Evolutionary conservation across 2,888 invertebrate genomes (phyloP), one percentile per base, ranked within the genome.

Genomic region (Nymphalis urticae): DNA sequence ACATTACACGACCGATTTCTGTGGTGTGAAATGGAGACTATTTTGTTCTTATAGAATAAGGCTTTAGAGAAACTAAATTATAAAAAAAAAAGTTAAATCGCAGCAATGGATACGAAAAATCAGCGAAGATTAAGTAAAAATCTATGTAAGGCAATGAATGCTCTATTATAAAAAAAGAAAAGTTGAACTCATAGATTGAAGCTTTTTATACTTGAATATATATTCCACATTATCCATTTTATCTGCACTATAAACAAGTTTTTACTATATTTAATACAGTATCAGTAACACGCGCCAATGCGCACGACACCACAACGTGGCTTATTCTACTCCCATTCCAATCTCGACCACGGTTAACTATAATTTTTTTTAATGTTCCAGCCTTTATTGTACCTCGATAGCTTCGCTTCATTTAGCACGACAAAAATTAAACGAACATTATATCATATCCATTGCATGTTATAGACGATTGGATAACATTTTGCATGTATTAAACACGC

Each of bases 321-420:
- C 72, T 79, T 79, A 79, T 79, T 79, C 76, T 77, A 75, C 73
- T 75, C 77, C 72, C 77, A 76, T 76, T 77, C 77, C 77, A 78
- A 79, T 78, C 76, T 77, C 75, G 71, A 76, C 73, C 75, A 73
- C 75, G 74, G 73, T 72, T 76, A 77, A 76, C 76, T 72, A 79
- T 75, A 72, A 73, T 73, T 78, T 78, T 21, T 78, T 79, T 76
- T 50, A 53, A 58, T 58, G 53, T 69, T 62, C 21, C 42, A 58
- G 53, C 53, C 65, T 68, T 63, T 65, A 62, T 65, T 65, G 63
- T 62, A 63, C 58, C 53, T 53, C n/a, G 62, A 66, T 71, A 62
- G 19, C 58, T 58, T 42, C 71, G 64, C 68, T 72, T 72, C 71
- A 70, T 69, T 70, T 58, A 70, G 36, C 65, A 63, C 59, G 68